Evolutionary conservation across 2,888 invertebrate species (phyloP).

Genomic region (Colletes collaris): DNA sequence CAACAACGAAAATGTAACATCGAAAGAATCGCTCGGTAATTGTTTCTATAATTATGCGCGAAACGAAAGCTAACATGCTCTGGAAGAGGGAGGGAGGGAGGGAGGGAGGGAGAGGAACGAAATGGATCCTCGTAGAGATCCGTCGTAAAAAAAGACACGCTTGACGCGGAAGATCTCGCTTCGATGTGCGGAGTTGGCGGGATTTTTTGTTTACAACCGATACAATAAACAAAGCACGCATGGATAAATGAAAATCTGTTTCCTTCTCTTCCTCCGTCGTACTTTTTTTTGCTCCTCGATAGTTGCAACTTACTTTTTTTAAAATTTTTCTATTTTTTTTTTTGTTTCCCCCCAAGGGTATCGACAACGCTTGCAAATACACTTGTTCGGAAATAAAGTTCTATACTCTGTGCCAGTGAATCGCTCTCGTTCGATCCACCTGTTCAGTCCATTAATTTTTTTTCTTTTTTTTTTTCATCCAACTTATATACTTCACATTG

Average conservation of each 20-base stretch:
- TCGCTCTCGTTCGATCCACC: slow-evolving; percentile 40
- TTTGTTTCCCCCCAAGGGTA: slow-evolving; percentile 10
- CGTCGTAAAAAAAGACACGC: slow-evolving; percentile 12
- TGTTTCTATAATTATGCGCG: slow-evolving; percentile 9
- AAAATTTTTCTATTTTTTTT: slow-evolving; percentile 13
- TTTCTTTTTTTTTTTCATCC: slow-evolving; percentile 29
- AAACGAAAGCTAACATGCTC: slow-evolving; percentile 20
- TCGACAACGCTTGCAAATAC: slow-evolving; percentile 18
- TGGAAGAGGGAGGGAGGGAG: background rate
- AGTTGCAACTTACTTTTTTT: slow-evolving; percentile 26
- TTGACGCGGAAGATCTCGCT: slow-evolving; percentile 13
- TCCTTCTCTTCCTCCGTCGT: background rate
- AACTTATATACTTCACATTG: slow-evolving; percentile 45
- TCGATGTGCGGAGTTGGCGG: slow-evolving; percentile 8
- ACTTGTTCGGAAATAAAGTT: slow-evolving; percentile 33
- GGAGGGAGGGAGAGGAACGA: slow-evolving; percentile 21
- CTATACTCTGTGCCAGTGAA: slow-evolving; percentile 18
- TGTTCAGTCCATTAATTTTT: slow-evolving; percentile 6
- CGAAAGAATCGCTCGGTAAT: slow-evolving; percentile 6
- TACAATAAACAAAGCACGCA: slow-evolving; percentile 39
- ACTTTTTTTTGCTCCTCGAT: background rate
- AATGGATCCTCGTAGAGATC: slow-evolving; percentile 12
- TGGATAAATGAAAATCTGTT: slow-evolving; percentile 31
- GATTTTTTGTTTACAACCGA: background rate
- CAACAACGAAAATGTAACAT: background rate